Base-by-base conservation (phyloP, 2,113 vertebrate species). In the Oostethus manadensis region DNA sequence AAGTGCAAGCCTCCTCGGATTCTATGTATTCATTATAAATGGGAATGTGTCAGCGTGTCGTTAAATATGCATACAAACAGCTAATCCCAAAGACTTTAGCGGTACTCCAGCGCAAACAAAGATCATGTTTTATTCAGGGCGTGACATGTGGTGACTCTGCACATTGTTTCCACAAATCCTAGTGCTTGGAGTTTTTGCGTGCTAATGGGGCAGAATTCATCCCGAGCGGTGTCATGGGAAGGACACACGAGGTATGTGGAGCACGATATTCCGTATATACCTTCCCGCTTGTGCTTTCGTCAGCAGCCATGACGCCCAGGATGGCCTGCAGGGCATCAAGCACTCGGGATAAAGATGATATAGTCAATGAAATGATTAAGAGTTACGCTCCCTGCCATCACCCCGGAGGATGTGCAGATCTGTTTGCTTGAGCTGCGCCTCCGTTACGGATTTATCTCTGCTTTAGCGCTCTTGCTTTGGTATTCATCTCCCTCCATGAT, bases 21-120 rank as follows among this genome's bases (percentile, higher is more conserved):
- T 56, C 57, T 53, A 74, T 71, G 7, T 81, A 79, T 87, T 67
- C 51, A 87, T 87, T 74, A 83, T 78, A 80, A 57, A 85, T 80
- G 78, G 73, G 46, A 38, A 80, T 22, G 48, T 71, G 77, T 71
- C 74, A 71, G 81, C 60, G 15, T 16, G 18, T 60, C 60, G 83
- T 85, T 78, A 84, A 87, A 83, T 78, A 80, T 85, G 80, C 74
- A 87, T 71, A 59, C 1, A 22, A 78, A 76, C 76, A 77, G 68
- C 65, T 70, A 60, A 76, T 72, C 65, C 55, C 64, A 59, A 64
- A 66, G 73, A 78, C 76, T 78, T 76, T 78, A 64, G 51, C 26
- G 6, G 77, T 73, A 68, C 62, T 79, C 66, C 8, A 62, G 66
- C 76, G 82, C 76, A 79, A 82, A 79, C 68, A 76, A 68, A 66